phyloP scores from a whole-genome alignment of 2,797 vertebrate genomes.

The Chelidonichthys spinosus region DNA sequence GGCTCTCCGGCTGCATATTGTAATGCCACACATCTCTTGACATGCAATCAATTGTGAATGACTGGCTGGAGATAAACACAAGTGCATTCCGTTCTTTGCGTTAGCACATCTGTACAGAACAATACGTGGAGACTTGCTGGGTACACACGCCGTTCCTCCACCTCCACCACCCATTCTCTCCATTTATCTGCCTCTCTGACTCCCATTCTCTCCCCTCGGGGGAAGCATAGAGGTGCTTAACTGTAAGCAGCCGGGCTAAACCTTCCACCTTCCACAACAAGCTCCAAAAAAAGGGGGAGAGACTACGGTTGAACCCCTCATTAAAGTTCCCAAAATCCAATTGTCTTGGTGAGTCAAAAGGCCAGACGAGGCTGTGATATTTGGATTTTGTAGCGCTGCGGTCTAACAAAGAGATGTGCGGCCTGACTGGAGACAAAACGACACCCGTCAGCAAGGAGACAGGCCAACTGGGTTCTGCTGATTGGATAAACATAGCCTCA shows the following conservation, averaged over 20 bases:
- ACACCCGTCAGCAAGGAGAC: slow-evolving; percentile 64
- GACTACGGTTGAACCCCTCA: slow-evolving; percentile 60
- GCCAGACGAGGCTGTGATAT: slow-evolving; percentile 68
- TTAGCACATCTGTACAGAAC: slow-evolving; percentile 36
- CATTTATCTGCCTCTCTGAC: slow-evolving; percentile 32
- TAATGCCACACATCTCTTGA: slow-evolving; percentile 72
- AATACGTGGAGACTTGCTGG: slow-evolving; percentile 27
- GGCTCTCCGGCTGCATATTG: slow-evolving; percentile 43
- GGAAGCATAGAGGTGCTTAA: slow-evolving; percentile 57
- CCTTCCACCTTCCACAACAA: slow-evolving; percentile 53
- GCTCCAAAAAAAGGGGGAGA: slow-evolving; percentile 45
- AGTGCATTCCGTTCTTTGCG: slow-evolving; percentile 50
- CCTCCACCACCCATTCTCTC: slow-evolving; percentile 16
- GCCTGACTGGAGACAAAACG: slow-evolving; percentile 67
- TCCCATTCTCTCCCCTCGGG: slow-evolving; percentile 28
- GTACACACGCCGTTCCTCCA: slow-evolving; percentile 7
- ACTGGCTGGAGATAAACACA: slow-evolving; percentile 69
- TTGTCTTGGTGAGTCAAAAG: slow-evolving; percentile 72
- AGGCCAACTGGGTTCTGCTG: slow-evolving; percentile 50
- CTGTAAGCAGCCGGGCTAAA: slow-evolving; percentile 57
- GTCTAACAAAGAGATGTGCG: slow-evolving; percentile 57
- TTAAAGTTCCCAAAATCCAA: slow-evolving; percentile 75
- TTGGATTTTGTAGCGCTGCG: slow-evolving; percentile 54
- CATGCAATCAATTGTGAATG: slow-evolving; percentile 78
- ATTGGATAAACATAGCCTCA: slow-evolving; percentile 72